These are phyloP conservation scores for Hemicentrotus pulcherrimus DNA, from an alignment of 35 echinoderm and acorn worm genomes.

Conservation along the genomic window DNA sequence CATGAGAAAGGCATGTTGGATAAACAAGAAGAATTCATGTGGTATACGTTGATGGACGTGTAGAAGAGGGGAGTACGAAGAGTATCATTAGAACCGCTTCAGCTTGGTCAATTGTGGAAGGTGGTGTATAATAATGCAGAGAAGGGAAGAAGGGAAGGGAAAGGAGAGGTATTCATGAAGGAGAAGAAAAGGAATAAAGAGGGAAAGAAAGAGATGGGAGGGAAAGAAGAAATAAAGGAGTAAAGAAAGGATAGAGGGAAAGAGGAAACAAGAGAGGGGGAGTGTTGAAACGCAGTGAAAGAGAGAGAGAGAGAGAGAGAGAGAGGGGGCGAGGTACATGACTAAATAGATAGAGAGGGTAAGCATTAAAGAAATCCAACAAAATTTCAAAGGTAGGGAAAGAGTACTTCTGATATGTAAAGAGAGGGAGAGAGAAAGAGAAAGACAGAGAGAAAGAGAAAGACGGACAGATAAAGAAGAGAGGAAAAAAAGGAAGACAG, in stretches of 20 bases:
- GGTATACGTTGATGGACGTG: neutral
- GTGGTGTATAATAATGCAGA: neutral
- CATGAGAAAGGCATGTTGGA: neutral
- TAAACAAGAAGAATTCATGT: neutral
- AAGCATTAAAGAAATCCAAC: too few species aligned
- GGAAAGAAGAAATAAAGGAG: too few species aligned
- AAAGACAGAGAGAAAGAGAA: too few species aligned
- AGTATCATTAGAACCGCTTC: neutral
- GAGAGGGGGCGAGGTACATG: neutral
- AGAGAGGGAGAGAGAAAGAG: too few species aligned
- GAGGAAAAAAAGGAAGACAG: neutral
- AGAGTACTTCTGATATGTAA: too few species aligned
- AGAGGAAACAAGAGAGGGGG: neutral
- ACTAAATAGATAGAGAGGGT: neutral
- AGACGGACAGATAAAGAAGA: neutral
- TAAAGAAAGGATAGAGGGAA: too few species aligned
- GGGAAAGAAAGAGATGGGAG: too few species aligned
- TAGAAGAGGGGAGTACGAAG: neutral
- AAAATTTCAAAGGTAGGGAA: too few species aligned
- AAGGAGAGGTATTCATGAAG: too few species aligned
- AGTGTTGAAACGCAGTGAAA: neutral
- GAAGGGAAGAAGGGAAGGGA: neutral
- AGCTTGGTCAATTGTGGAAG: neutral
- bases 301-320: neutral
- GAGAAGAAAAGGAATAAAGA: too few species aligned